Percentiles rank a stretch among this genome's conserved stretches.
Conservation (phyloP, 2,888 invertebrate species). For the Graphium colonna region DNA sequence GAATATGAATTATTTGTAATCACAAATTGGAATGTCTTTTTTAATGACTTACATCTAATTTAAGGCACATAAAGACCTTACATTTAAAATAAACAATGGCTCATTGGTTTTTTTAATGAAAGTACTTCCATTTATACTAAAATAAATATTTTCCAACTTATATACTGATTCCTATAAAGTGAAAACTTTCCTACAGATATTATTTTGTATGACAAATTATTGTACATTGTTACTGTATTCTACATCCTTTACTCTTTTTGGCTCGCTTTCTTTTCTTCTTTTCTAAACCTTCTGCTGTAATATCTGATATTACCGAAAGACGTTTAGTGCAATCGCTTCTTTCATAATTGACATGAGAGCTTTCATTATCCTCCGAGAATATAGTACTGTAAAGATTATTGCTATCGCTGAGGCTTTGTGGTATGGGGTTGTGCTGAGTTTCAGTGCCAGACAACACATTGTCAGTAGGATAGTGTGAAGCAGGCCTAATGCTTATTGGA, state of each 20-base stretch:
- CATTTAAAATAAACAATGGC: slow-evolving; percentile 50
- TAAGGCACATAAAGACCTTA: slow-evolving; percentile 54
- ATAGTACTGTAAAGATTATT: slow-evolving; percentile 65
- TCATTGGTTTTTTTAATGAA: slow-evolving; percentile 60
- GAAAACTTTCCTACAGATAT: slow-evolving; percentile 10
- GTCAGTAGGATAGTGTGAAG: slow-evolving; percentile 68
- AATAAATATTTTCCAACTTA: slow-evolving; percentile 29
- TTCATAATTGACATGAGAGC: slow-evolving; percentile 36
- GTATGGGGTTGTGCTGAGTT: slow-evolving; percentile 39
- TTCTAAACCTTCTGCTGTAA: slow-evolving; percentile 65
- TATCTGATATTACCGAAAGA: slow-evolving; percentile 70
- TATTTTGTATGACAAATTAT: neutral
- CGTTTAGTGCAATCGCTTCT: slow-evolving; percentile 56
- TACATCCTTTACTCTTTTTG: slow-evolving; percentile 69
- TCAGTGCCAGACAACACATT: slow-evolving; percentile 41
- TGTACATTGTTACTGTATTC: slow-evolving; percentile 54
- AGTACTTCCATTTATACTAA: slow-evolving; percentile 50
- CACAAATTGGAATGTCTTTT: slow-evolving; percentile 21
- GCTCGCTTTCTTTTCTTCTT: slow-evolving; percentile 69
- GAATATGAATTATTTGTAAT: too few species aligned
- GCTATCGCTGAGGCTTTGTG: slow-evolving; percentile 70
- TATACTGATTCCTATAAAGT: slow-evolving; percentile 18
- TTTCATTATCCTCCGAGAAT: slow-evolving; percentile 50
- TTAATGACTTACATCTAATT: slow-evolving; percentile 32
- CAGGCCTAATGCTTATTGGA: slow-evolving; percentile 69